Evolutionary conservation across 2,113 vertebrate genomes (phyloP).

Genomic region (Trichomycterus rosablanca): DNA sequence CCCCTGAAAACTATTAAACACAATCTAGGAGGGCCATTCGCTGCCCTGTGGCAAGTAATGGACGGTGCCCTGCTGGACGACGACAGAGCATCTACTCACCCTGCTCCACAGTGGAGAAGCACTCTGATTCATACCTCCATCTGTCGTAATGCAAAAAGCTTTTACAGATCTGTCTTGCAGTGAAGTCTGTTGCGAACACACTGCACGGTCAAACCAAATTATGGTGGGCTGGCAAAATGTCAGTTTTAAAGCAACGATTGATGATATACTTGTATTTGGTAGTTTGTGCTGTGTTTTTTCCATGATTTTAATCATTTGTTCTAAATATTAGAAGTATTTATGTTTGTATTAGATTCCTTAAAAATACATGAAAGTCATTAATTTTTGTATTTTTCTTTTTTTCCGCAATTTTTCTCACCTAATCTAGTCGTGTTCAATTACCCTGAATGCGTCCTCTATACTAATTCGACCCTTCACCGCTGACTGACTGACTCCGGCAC

Average conservation of each 20-base stretch:
- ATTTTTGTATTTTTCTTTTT: too few relatives aligned
- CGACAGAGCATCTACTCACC: slow-evolving; percentile 11
- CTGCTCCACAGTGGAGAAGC: slow-evolving; percentile 11
- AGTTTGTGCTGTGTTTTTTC: not conserved
- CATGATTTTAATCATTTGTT: not conserved
- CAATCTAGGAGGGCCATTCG: slow-evolving; percentile 41
- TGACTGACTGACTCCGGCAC: too few relatives aligned
- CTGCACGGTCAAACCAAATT: slow-evolving; percentile 4
- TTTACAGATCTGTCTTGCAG: slow-evolving; percentile 24
- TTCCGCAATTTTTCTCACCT: too few relatives aligned
- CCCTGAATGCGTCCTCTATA: too few relatives aligned
- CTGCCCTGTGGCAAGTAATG: slow-evolving; percentile 38
- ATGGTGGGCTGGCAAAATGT: not conserved
- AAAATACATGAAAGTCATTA: too few relatives aligned
- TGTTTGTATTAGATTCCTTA: too few relatives aligned
- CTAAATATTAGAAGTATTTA: too few relatives aligned
- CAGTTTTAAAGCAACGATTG: not conserved
- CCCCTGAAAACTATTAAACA: slow-evolving; percentile 49
- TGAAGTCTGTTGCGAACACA: slow-evolving; percentile 17
- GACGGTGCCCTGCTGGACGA: slow-evolving; percentile 35
- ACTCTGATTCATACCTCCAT: slow-evolving; percentile 24
- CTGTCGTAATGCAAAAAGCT: slow-evolving; percentile 22
- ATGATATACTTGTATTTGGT: not conserved
- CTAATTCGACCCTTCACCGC: too few relatives aligned
- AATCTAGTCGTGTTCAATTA: too few relatives aligned